These are phyloP conservation scores for Diabrotica undecimpunctata DNA, from an alignment of 1,140 invertebrate species.

Conservation along the genomic window DNA sequence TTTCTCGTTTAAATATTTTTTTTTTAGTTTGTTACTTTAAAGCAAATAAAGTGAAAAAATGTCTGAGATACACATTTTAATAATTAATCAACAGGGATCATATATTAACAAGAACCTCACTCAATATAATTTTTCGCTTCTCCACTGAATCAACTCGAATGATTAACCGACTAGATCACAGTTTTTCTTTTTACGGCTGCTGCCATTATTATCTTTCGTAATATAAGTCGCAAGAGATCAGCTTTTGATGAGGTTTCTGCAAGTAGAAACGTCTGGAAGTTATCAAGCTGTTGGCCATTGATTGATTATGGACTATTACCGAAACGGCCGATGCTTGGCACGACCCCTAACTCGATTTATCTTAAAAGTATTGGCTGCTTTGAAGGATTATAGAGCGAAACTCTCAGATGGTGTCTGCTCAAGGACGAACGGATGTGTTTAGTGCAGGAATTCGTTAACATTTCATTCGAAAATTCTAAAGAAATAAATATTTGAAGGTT, in stretches of 20 bases:
- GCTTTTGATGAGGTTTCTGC: conserved; percentile 4
- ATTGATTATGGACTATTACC: conserved; percentile 10
- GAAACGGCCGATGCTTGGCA: not conserved
- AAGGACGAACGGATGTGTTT: too few species aligned
- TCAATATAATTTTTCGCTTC: too few species aligned
- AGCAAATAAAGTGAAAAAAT: too few species aligned
- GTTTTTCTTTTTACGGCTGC: conserved; percentile 13
- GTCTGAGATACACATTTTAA: too few species aligned
- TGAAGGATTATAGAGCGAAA: not conserved
- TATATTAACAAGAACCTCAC: too few species aligned
- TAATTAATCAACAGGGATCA: too few species aligned
- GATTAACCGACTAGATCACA: conserved; percentile 13
- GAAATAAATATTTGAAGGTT: too few species aligned
- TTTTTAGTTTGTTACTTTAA: too few species aligned
- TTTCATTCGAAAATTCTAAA: too few species aligned
- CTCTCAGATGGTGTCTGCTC: too few species aligned
- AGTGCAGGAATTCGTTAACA: too few species aligned
- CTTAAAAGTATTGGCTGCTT: conserved; percentile 11
- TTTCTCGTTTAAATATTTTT: too few species aligned
- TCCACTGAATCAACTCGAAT: not conserved
- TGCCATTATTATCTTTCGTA: conserved; percentile 9
- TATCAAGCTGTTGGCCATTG: conserved; percentile 17
- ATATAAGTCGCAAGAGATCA: conserved; percentile 5
- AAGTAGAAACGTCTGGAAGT: conserved; percentile 1
- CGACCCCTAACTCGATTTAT: conserved; percentile 5